Conservation (phyloP, 2,797 vertebrate species). For the Microctenopoma lineatum region DNA sequence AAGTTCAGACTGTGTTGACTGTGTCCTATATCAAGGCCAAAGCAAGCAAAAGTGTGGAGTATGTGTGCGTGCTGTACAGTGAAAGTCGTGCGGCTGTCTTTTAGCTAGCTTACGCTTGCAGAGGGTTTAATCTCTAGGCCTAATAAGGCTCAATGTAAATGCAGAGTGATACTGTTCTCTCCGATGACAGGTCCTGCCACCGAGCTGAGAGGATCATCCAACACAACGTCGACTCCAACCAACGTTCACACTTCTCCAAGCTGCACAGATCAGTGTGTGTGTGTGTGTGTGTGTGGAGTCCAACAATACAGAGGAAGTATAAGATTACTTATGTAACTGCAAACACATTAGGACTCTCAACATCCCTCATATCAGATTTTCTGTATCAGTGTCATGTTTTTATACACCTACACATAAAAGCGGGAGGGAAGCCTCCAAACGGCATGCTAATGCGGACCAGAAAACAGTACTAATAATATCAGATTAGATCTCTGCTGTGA, state of each 20-base stretch:
- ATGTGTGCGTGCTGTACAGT: conserved; percentile 14
- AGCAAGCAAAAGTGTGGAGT: conserved; percentile 48
- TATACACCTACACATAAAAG: conserved; percentile 54
- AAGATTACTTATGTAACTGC: conserved; percentile 61
- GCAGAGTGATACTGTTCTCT: conserved; percentile 77
- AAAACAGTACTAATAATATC: conserved; percentile 72
- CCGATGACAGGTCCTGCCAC: conserved; percentile 73
- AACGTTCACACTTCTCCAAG: conserved; percentile 50
- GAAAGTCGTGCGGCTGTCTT: conserved; percentile 38
- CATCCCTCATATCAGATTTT: conserved; percentile 62
- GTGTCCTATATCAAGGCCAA: conserved; percentile 60
- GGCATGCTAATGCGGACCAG: conserved; percentile 62
- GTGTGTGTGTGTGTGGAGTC: conserved; percentile 31
- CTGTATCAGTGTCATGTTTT: conserved; percentile 63
- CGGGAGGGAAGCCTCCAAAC: conserved; percentile 25
- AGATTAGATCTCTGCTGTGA: conserved; percentile 66
- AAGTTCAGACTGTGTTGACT: conserved; percentile 34
- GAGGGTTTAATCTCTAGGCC: conserved; percentile 75
- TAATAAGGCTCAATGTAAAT: conserved; percentile 87
- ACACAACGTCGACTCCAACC: conserved; percentile 61
- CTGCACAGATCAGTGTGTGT: conserved; percentile 24
- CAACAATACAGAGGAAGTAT: conserved; percentile 44
- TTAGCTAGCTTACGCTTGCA: conserved; percentile 59
- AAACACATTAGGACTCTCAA: conserved; percentile 62
- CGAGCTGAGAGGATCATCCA: conserved; percentile 73